A percentile compares a stretch with the other conserved stretches of the same genome.
phyloP scores from a whole-genome alignment of 1,140 invertebrate genomes.

The Achatina immaculata region DNA sequence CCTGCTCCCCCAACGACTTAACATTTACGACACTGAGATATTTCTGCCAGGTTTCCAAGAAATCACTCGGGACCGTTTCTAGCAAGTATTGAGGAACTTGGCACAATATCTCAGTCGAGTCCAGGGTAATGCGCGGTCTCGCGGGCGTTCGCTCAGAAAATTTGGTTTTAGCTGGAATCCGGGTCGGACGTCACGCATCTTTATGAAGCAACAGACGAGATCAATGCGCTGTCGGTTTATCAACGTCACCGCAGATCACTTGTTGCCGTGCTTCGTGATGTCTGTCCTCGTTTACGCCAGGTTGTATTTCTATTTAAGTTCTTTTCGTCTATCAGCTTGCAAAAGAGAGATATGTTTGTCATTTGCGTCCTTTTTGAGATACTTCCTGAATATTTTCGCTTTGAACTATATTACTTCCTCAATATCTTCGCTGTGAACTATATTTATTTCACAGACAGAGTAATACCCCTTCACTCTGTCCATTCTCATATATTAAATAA shows the following conservation, averaged over 20 bases:
- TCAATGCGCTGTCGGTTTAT: constrained; percentile 6
- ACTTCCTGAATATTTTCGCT: too few species aligned
- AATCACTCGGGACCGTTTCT: background rate
- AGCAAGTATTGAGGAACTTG: background rate
- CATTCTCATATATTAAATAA: too few species aligned
- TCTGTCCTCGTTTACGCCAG: background rate
- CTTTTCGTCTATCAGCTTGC: background rate
- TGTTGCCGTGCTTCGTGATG: background rate
- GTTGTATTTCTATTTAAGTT: background rate
- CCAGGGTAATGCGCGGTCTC: background rate
- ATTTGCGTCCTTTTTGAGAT: too few species aligned
- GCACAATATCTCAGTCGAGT: background rate
- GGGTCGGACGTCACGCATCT: background rate
- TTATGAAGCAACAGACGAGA: constrained; percentile 10
- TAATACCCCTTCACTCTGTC: too few species aligned
- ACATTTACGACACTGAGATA: background rate
- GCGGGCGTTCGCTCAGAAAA: background rate
- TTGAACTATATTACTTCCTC: too few species aligned
- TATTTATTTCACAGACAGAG: too few species aligned
- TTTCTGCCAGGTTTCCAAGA: background rate
- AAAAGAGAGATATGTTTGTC: too few species aligned
- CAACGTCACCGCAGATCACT: background rate
- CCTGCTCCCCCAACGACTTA: background rate
- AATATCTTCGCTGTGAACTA: too few species aligned
- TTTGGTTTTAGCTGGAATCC: background rate